Conservation (phyloP, 1,140 invertebrate species). For the Drosophila gunungcola region DNA sequence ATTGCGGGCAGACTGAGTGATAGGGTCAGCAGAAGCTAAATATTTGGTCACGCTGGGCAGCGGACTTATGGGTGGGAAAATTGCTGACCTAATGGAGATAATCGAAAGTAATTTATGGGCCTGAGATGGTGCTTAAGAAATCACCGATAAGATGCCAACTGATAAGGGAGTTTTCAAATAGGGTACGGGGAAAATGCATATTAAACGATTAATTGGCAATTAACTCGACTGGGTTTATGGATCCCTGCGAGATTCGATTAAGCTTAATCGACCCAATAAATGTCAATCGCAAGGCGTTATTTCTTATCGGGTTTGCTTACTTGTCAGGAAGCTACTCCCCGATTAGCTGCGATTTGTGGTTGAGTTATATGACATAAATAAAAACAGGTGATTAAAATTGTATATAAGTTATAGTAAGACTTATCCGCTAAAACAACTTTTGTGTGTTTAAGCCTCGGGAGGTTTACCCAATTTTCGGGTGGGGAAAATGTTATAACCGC, state of each 20-base stretch:
- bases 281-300: slow-evolving; percentile 31
- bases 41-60: slow-evolving; percentile 28
- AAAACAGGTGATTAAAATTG: slow-evolving; percentile 11
- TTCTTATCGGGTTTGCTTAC: slow-evolving; percentile 9
- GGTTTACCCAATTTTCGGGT: neutral
- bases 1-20: slow-evolving; percentile 18
- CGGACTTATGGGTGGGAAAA: slow-evolving; percentile 12
- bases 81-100: slow-evolving; percentile 39
- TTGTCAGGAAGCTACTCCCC: slow-evolving; percentile 16
- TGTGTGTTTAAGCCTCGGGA: neutral
- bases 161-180: slow-evolving; percentile 25
- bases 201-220: slow-evolving; percentile 70
- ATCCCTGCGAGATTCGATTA: slow-evolving; percentile 45
- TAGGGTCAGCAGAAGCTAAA: slow-evolving; percentile 41
- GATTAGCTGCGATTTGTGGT: slow-evolving; percentile 40
- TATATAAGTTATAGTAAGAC: neutral
- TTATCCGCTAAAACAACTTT: neutral
- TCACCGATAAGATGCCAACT: slow-evolving; percentile 34
- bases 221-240: slow-evolving; percentile 39
- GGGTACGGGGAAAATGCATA: slow-evolving; percentile 23
- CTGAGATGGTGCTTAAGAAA: slow-evolving; percentile 37
- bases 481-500: neutral
- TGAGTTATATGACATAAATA: neutral
- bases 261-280: slow-evolving; percentile 28
- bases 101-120: slow-evolving; percentile 23